Evolutionary conservation across 2,888 invertebrate species (phyloP), one percentile per base, ranked within the genome.

Genomic region (Ormyrus pomaceus): DNA sequence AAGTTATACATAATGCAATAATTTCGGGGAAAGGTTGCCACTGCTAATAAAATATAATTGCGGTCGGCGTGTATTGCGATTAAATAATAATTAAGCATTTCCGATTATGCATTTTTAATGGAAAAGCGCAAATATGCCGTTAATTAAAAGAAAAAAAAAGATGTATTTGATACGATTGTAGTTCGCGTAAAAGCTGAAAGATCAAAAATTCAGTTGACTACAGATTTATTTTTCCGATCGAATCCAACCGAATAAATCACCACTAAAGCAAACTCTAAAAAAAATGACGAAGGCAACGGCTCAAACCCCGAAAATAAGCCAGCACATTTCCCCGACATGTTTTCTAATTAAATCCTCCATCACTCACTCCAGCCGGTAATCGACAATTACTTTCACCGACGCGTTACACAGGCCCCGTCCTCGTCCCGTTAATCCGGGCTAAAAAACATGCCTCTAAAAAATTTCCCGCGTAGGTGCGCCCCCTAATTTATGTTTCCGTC

Each of bases 401-500:
- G 6, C 45, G n/a, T 62, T 3, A 34, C 34, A 34, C 19, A 19
- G 19, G 34, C 34, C 9, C 13, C 48, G 50, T 7, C 13, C 51
- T 53, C 53, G 71, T 62, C 46, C 61, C 72, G 46, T 73, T 68
- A 73, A 62, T 73, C 61, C 46, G 5, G 10, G 19, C 48, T 50
- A 5, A 46, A 79, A 56, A 8, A 65, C 19, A 11, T n/a, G 34
- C 51, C 64, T 73, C 9, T 51, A 71, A 74, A 79, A 69, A 64
- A 73, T 68, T 59, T 73, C 59, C 50, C 70, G 58, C 59, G 53
- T 70, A 75, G 79, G 69, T 75, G 79, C 75, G 79, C 66, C 75
- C 66, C 55, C 13, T 79, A 79, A 77, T 79, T 74, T 70, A 79
- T 75, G 70, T 61, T 75, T 75, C 79, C 79, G 75, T 59, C 65